Base-by-base conservation (phyloP, 1,140 invertebrate species). In the Dreissena polymorpha region DNA sequence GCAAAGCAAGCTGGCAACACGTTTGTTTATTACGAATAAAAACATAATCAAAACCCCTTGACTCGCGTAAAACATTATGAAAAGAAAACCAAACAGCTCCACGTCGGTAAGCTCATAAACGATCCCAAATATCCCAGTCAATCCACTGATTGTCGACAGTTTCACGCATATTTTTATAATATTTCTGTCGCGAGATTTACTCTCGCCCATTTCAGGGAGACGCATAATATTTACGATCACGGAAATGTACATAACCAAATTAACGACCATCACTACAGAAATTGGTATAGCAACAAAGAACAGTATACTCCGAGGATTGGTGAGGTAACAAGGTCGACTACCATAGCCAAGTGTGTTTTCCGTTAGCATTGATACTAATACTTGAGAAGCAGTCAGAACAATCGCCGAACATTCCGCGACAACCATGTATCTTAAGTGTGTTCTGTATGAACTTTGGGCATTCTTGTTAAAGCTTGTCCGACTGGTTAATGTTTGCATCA, bases 401-500 rank as follows among this genome's bases (percentile, higher is more conserved):
- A 64, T 8, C 14, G 78, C 10, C 55, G 72, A 18, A 73, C 0
- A 7, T 21, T n/a, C 18, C 18, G 60, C 29, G 51, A 60, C 71
- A 25, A 25, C 50, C 50, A 51, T 0, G 39, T 73, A 81, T 1
- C 16, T 51, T 50, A 81, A 21, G 21, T 72, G 64, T 6, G 29
- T 73, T 27, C 21, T 39, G 7, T 16, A 5, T 53, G 50, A 49
- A n/a, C 49, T 10, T 25, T 53, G 18, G 25, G 50, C 16, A 53
- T 73, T n/a, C 23, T 67, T 7, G n/a, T 16, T 21, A 29, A 60
- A 12, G 50, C 51, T n/a, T 29, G 50, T 13, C 29, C 18, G 21
- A 65, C 51, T 27, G 21, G 14, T 68, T 84, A 94, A 93, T 7
- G 97, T 97, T 0, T 60, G 65, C 23, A 79, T 84, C 88, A 89